Evolutionary conservation across 2,888 invertebrate genomes (phyloP).

Genomic region (Strigamia maritima): DNA sequence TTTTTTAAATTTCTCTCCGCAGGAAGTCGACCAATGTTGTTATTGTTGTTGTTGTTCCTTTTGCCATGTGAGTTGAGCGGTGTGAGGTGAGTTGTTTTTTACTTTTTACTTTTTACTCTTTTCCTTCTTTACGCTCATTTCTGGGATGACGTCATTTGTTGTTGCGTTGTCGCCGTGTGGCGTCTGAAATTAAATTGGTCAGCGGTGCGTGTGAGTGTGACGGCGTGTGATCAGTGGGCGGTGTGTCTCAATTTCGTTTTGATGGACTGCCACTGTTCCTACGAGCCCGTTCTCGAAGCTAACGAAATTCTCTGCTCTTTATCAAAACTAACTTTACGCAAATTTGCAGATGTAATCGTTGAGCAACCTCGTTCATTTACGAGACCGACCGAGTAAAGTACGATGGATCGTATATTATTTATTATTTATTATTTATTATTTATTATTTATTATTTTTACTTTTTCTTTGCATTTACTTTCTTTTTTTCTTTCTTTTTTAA

Average conservation of each 20-base stretch:
- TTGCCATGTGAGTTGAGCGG: constrained; percentile 27
- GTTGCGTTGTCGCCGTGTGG: constrained; percentile 30
- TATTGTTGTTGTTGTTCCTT: constrained; percentile 33
- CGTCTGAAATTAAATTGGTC: constrained; percentile 34
- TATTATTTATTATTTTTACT: not conserved
- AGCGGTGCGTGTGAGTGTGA: constrained; percentile 31
- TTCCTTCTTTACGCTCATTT: not conserved
- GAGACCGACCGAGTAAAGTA: not conserved
- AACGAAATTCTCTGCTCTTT: constrained; percentile 32
- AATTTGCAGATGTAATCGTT: constrained; percentile 12
- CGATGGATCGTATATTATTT: no score
- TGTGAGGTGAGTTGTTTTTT: constrained; percentile 7
- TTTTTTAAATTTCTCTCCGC: not conserved
- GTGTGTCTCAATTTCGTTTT: constrained; percentile 34
- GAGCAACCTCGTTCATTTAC: not conserved
- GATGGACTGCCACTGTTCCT: constrained; percentile 24
- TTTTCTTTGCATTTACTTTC: not conserved
- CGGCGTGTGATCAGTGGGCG: constrained; percentile 31
- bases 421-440: no score
- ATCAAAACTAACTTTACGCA: constrained; percentile 25
- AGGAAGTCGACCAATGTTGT: constrained; percentile 25
- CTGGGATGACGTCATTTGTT: constrained; percentile 20
- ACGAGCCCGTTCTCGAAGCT: not conserved
- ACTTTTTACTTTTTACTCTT: not conserved
- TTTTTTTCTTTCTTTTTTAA: not conserved